Conservation (phyloP, 2,113 vertebrate species). For the Podilymbus podiceps region DNA sequence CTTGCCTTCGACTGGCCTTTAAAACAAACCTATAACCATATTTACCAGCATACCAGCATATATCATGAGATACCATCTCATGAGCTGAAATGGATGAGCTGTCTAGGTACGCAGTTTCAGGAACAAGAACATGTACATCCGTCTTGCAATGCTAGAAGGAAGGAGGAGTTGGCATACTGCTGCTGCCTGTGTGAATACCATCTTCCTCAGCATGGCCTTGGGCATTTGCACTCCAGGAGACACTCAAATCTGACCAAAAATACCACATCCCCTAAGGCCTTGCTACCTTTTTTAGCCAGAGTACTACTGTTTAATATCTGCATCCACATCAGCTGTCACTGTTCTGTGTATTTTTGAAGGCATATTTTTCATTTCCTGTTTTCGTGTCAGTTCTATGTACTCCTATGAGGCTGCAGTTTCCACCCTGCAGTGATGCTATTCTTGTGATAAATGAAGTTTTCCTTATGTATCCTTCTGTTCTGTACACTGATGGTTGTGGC, state of each 20-base stretch:
- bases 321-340: not conserved
- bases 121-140: not conserved
- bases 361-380: not conserved
- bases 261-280: not conserved
- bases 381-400: not conserved
- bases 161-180: not conserved
- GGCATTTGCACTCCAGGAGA: not conserved
- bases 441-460: not conserved
- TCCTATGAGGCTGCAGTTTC: not conserved
- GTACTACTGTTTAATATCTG: not conserved
- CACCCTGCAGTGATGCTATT: fast-evolving
- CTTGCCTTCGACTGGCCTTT: not conserved
- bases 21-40: not conserved
- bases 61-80: not conserved
- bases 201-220: not conserved
- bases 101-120: not conserved
- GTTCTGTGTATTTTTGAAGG: not conserved
- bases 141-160: not conserved
- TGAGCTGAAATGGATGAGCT: not conserved
- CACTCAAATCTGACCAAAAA: not conserved
- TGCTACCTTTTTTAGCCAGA: not conserved
- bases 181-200: not conserved
- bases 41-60: not conserved
- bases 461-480: not conserved
- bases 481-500: fast-evolving